A percentile compares a stretch with the other conserved stretches of the same genome.
Conservation (phyloP, 1,140 invertebrate genomes). For the Drosophila arizonae region DNA sequence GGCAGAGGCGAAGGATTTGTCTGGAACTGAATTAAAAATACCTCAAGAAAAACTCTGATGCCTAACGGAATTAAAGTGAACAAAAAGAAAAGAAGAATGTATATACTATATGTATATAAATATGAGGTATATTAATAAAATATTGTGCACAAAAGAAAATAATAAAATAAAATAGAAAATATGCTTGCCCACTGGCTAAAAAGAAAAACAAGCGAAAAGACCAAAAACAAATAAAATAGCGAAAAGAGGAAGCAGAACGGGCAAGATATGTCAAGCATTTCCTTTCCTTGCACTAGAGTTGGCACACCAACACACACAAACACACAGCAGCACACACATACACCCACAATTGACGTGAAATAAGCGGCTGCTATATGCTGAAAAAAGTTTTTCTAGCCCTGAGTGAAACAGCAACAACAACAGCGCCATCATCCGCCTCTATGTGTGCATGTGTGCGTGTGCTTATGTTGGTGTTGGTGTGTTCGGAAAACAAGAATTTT, state of each 20-base stretch:
- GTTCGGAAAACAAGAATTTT: conserved; percentile 57
- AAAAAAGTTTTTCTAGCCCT: conserved; percentile 55
- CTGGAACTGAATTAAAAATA: background rate
- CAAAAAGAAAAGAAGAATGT: conserved; percentile 37
- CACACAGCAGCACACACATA: conserved; percentile 9
- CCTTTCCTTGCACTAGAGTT: conserved; percentile 62
- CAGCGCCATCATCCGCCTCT: conserved; percentile 24
- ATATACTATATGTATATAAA: conserved; percentile 32
- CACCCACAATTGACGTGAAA: conserved; percentile 47
- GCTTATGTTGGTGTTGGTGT: conserved; percentile 3
- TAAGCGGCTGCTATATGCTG: conserved; percentile 58
- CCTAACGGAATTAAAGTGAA: background rate
- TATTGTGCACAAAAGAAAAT: conserved; percentile 18
- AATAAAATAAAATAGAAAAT: conserved; percentile 20
- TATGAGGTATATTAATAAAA: conserved; percentile 45
- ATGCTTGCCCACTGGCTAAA: conserved; percentile 35
- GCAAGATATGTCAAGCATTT: conserved; percentile 75
- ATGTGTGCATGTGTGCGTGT: conserved; percentile 2
- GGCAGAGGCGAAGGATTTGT: background rate
- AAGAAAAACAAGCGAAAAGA: conserved; percentile 24
- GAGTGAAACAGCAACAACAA: conserved; percentile 32
- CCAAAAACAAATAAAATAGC: conserved; percentile 41
- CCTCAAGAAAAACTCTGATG: background rate
- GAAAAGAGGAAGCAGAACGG: conserved; percentile 57
- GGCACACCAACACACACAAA: conserved; percentile 18